Evolutionary conservation across 2,797 vertebrate species (phyloP), one percentile per base, ranked within the genome.

Genomic region (Denticeps clupeoides): DNA sequence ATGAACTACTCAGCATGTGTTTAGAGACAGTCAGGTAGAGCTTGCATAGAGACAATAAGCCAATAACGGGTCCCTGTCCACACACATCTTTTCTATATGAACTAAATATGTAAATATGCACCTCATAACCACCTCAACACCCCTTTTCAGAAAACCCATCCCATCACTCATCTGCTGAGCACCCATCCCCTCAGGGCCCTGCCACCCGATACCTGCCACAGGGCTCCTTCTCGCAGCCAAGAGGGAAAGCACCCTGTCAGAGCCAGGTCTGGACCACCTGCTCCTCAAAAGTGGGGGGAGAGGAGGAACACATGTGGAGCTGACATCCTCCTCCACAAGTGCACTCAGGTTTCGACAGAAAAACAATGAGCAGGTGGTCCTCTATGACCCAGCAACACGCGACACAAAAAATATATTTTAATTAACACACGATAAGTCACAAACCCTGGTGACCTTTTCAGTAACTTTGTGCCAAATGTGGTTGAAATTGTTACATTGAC

Each of bases 221-320:
- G 13, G 38, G 24, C 33, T 9, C 33, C 33, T 7, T 37, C 32
- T 19, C 27, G 12, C 43, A 68, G 58, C 64, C 60, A 47, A 60
- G 51, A 58, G 64, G 78, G 79, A 72, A 78, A 75, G 61, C 71
- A 70, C 76, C 74, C 37, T 55, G 62, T 60, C 51, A 56, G 19
- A 61, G 70, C 65, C 69, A 69, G 71, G 64, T 43, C 54, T 49
- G 38, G 57, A 68, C 66, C 62, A 77, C 64, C 71, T 68, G 63
- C 68, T 70, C 16, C 18, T 19, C 38, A 41, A 25, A 55, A 37
- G 9, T 13, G 3, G 7, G 22, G 5, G 9, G 24, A 23, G 13
- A 13, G 13, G 12, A 19, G 5, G 15, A 13, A 7, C 15, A 9
- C 33, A 37, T 9, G 13, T 18, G 29, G 15, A 7, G 15, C 23